phyloP scores from a whole-genome alignment of 2,888 invertebrate genomes.

The Acanthosepion pharaonis region DNA sequence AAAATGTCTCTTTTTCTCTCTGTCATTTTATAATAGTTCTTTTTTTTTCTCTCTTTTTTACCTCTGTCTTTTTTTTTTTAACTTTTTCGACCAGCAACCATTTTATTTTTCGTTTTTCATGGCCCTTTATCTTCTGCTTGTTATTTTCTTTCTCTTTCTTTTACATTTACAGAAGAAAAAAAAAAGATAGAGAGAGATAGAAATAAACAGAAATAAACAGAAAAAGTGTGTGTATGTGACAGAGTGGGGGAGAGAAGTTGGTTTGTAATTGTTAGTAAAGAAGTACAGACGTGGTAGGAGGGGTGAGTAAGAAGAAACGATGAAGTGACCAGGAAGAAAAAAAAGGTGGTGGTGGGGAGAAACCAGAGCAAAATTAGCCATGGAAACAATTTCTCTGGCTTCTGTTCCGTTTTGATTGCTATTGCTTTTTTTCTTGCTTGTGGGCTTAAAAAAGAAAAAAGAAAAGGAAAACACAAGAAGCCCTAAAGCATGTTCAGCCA shows the following conservation, averaged over 20 bases:
- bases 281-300: not conserved
- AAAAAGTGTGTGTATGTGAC: not conserved
- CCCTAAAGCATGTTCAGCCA: too few species aligned
- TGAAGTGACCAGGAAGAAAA: not conserved
- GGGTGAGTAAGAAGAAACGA: not conserved
- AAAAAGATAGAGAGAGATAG: not conserved
- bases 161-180: not conserved
- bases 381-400: conserved; percentile 33
- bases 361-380: not conserved
- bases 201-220: not conserved
- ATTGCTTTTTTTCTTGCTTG: not conserved
- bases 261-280: not conserved
- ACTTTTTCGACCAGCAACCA: not conserved
- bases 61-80: not conserved
- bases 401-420: not conserved
- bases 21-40: too few species aligned
- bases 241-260: not conserved
- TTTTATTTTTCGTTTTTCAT: not conserved
- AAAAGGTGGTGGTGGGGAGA: not conserved
- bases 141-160: too few species aligned
- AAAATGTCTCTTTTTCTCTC: too few species aligned
- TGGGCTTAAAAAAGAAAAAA: too few species aligned
- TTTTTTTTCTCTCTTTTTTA: too few species aligned
- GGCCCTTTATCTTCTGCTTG: not conserved
- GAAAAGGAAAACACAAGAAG: too few species aligned